phyloP scores from a whole-genome alignment of 2,888 invertebrate species.

The Cabera pusaria region DNA sequence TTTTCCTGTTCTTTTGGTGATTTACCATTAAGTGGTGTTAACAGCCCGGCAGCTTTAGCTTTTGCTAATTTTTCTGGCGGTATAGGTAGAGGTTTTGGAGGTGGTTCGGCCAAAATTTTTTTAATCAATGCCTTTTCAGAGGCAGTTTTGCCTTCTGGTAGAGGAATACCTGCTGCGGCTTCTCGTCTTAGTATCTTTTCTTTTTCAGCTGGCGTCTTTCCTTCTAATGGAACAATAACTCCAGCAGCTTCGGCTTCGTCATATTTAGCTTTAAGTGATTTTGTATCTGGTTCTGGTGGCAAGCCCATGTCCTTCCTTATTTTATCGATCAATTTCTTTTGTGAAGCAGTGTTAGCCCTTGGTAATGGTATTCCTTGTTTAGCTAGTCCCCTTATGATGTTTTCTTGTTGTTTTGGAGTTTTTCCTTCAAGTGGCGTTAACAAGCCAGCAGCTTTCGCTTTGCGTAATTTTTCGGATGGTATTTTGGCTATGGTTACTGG shows the following conservation, averaged over 20 bases:
- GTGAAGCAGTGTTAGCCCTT: slow-evolving; percentile 37
- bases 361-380: slow-evolving; percentile 37
- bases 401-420: slow-evolving; percentile 37
- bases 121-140: slow-evolving; percentile 18
- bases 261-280: slow-evolving; percentile 39
- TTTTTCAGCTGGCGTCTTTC: slow-evolving; percentile 35
- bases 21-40: slow-evolving; percentile 39
- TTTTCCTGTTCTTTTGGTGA: slow-evolving; percentile 36
- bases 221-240: slow-evolving; percentile 32
- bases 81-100: slow-evolving; percentile 9
- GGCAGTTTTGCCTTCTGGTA: slow-evolving; percentile 34
- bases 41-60: slow-evolving; percentile 29
- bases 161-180: slow-evolving; percentile 26
- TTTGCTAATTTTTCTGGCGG: slow-evolving; percentile 27
- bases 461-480: slow-evolving; percentile 26
- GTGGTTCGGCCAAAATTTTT: no score
- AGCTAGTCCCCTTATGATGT: slow-evolving; percentile 36
- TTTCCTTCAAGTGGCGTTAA: slow-evolving; percentile 42
- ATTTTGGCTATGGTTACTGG: slow-evolving; percentile 10
- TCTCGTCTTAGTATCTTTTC: slow-evolving; percentile 36
- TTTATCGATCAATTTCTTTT: slow-evolving; percentile 37
- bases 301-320: slow-evolving; percentile 36
- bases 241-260: slow-evolving; percentile 29
- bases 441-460: slow-evolving; percentile 28
- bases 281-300: slow-evolving; percentile 40